Percentiles rank a stretch among this genome's conserved stretches.
These are phyloP conservation scores for Reticulitermes speratus DNA, from an alignment of 1,140 invertebrate genomes.

Conservation along the genomic window DNA sequence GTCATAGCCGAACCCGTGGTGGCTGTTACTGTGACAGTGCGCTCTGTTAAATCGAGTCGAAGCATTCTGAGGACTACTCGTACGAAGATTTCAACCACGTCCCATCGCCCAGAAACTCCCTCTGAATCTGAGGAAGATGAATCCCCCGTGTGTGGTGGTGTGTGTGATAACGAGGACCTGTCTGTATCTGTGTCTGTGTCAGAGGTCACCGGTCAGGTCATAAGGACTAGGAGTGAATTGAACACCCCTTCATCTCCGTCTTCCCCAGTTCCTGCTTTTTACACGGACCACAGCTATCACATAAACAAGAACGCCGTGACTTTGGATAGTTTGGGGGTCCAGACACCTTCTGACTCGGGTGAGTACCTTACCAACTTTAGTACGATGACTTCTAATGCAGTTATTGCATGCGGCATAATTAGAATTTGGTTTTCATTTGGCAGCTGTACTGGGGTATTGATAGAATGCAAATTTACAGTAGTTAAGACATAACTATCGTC, in stretches of 20 bases:
- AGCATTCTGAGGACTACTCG: constrained; percentile 40
- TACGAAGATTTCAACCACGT: constrained; percentile 44
- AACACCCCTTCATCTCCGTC: constrained; percentile 37
- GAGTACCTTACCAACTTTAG: constrained; percentile 50
- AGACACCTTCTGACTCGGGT: constrained; percentile 86
- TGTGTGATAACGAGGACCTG: constrained; percentile 37
- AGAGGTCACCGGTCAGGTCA: constrained; percentile 18
- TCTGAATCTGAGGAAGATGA: not conserved
- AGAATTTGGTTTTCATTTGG: not conserved
- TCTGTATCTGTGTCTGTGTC: not conserved
- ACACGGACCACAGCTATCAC: constrained; percentile 71
- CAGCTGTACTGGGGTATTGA: no score
- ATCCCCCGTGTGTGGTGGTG: constrained; percentile 32
- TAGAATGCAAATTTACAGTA: no score
- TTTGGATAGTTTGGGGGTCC: constrained; percentile 64
- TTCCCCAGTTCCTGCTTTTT: constrained; percentile 38
- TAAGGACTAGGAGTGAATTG: constrained; percentile 30
- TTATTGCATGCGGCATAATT: not conserved
- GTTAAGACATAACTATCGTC: no score
- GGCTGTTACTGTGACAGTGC: constrained; percentile 22
- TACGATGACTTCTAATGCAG: not conserved
- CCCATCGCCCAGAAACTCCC: constrained; percentile 37
- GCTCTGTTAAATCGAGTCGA: constrained; percentile 44
- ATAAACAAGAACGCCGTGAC: constrained; percentile 52
- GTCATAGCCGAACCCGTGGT: not conserved